phyloP scores from a whole-genome alignment of 2,113 vertebrate species.

The Syngnathus floridae region DNA sequence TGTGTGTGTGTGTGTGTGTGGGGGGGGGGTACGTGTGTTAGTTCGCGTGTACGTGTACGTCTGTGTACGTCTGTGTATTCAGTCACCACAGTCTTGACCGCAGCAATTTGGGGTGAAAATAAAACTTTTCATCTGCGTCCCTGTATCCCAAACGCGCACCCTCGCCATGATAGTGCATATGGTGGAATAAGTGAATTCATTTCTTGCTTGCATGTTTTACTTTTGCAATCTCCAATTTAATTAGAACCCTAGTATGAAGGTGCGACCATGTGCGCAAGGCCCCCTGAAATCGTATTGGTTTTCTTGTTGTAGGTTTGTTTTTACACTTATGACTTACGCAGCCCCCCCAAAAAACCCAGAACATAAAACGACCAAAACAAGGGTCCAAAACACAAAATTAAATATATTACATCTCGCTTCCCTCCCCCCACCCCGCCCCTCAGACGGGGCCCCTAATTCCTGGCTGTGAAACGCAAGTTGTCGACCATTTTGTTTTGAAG shows the following conservation, averaged over 20 bases:
- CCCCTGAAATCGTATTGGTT: background rate
- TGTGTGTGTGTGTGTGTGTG: constrained; percentile 25
- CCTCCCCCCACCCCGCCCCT: background rate
- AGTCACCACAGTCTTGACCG: constrained; percentile 46
- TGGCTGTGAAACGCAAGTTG: background rate
- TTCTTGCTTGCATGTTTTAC: too few species aligned
- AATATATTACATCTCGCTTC: too few species aligned
- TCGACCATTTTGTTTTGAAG: background rate
- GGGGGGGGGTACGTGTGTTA: background rate
- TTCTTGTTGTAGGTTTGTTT: too few species aligned
- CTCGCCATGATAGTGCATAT: background rate
- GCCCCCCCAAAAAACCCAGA: too few species aligned
- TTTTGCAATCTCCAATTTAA: too few species aligned
- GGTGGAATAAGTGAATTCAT: too few species aligned
- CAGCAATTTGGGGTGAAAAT: constrained; percentile 37
- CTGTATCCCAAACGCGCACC: background rate
- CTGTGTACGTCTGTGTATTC: constrained; percentile 10
- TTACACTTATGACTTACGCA: too few species aligned
- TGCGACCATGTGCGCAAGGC: background rate
- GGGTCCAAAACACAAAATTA: background rate
- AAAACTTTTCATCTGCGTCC: background rate
- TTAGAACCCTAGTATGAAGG: background rate
- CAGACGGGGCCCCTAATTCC: background rate
- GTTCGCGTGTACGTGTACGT: constrained; percentile 9
- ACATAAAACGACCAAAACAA: background rate